Evolutionary conservation across 2,888 invertebrate genomes (phyloP).

Genomic region (Nomada ferruginata): DNA sequence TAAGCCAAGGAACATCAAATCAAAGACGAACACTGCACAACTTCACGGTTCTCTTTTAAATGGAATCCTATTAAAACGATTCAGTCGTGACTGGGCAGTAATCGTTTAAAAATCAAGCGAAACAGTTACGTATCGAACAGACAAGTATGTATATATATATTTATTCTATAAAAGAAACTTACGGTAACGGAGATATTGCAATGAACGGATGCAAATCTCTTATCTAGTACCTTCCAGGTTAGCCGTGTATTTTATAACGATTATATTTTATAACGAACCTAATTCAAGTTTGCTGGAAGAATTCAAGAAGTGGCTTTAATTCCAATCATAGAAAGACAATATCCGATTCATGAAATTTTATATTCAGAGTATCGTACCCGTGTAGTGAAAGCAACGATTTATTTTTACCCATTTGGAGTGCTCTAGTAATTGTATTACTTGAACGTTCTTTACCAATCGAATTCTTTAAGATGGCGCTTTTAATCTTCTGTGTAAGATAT

Average conservation of each 20-base stretch:
- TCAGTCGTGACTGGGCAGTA: not conserved
- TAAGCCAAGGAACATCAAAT: not conserved
- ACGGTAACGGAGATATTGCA: not conserved
- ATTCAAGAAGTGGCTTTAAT: slow-evolving; percentile 5
- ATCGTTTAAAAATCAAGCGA: slow-evolving; percentile 3
- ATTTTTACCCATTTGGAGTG: not conserved
- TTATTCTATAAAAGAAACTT: slow-evolving; percentile 4
- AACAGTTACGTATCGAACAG: not conserved
- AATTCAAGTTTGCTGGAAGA: slow-evolving; percentile 18
- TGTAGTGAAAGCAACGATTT: not conserved
- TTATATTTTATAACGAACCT: not conserved
- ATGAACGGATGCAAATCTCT: slow-evolving; percentile 28
- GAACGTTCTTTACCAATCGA: not conserved
- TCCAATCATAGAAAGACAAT: slow-evolving; percentile 13
- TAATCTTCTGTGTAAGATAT: not conserved
- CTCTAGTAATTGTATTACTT: not conserved
- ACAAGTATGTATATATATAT: not conserved
- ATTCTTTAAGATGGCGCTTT: not conserved
- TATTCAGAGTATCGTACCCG: slow-evolving; percentile 4
- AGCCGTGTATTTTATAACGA: not conserved
- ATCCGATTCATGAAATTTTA: slow-evolving; percentile 33
- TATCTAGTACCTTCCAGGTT: not conserved
- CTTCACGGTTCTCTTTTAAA: not conserved
- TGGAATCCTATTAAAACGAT: not conserved
- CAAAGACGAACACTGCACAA: not conserved